Conservation (phyloP, 1,140 invertebrate genomes). For the Formica selysi region DNA sequence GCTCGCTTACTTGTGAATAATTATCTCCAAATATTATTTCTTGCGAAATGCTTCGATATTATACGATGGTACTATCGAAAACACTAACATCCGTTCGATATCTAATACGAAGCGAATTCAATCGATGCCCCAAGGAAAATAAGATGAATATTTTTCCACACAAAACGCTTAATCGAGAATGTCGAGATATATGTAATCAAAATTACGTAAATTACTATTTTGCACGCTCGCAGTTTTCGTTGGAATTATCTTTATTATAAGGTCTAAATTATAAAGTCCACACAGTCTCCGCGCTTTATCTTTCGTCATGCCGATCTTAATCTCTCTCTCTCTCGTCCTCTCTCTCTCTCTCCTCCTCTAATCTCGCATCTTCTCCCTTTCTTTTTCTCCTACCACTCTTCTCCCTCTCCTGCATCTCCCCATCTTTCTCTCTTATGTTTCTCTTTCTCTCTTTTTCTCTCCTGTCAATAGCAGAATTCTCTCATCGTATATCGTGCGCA, state of each 20-base stretch:
- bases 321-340: conserved; percentile 28
- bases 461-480: conserved; percentile 49
- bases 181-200: not conserved
- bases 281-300: conserved; percentile 11
- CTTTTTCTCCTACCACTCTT: conserved; percentile 33
- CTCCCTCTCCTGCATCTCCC: not conserved
- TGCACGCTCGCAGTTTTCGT: not conserved
- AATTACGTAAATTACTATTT: conserved; percentile 23
- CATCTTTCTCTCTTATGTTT: not conserved
- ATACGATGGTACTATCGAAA: no score
- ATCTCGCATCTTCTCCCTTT: not conserved
- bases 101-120: not conserved
- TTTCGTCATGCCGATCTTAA: conserved; percentile 28
- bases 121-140: not conserved
- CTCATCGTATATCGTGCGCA: conserved; percentile 34
- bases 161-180: no score
- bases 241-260: no score
- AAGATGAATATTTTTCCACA: not conserved
- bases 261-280: not conserved
- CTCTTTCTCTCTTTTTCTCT: not conserved
- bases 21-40: not conserved
- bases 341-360: conserved; percentile 10
- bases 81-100: no score
- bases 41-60: no score
- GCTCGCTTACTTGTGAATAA: not conserved